Base-by-base conservation (phyloP, 2,113 vertebrate species). In the Gracilinanus agilis region DNA sequence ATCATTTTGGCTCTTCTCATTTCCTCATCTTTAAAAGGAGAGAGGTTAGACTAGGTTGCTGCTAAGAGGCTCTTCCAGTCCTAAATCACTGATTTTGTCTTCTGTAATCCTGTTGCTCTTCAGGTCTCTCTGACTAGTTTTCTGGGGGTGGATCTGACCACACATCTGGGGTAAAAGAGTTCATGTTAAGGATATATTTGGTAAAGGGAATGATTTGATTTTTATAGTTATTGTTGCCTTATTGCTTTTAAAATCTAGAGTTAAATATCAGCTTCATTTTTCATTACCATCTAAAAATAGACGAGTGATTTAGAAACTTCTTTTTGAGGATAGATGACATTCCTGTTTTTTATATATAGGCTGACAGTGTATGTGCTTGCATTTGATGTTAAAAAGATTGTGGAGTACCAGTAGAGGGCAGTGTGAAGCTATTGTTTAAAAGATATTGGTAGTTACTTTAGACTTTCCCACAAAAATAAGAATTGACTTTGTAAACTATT, bases 251-350 rank as follows among this genome's bases (percentile, higher is more conserved):
- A 93, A 13, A 92, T 94, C 93, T 54, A 93, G 92, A 95, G 54
- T 92, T 90, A 44, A 93, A 92, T 95, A 53, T n/a, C 90, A 90
- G 23, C 44, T 27, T 90, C 23, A 24, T 91, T 95, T 95, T 96
- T 90, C 55, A 19, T n/a, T 93, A 93, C 75, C 90, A 75, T 27
- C 19, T 93, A 91, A 93, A 94, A 92, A 88, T 44, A 91, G 88
- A 10, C 40, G 40, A 21, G 54, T 90, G 25, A 93, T 92, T 88
- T 29, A 90, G 92, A 83, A 83, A 89, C 49, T 55, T 1, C 61
- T 90, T 95, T 83, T 95, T 94, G 53, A 93, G n/a, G 19, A 40
- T 83, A 83, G 21, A 83, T 40, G 12, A n/a, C 34, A 75, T 75
- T 75, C 40, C n/a, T 8, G 2, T 75, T 67, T 75, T 75, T 40